A percentile compares a stretch with the other conserved stretches of the same genome.
Evolutionary conservation across 2,888 invertebrate genomes (phyloP).

Genomic region (Pterostichus niger): DNA sequence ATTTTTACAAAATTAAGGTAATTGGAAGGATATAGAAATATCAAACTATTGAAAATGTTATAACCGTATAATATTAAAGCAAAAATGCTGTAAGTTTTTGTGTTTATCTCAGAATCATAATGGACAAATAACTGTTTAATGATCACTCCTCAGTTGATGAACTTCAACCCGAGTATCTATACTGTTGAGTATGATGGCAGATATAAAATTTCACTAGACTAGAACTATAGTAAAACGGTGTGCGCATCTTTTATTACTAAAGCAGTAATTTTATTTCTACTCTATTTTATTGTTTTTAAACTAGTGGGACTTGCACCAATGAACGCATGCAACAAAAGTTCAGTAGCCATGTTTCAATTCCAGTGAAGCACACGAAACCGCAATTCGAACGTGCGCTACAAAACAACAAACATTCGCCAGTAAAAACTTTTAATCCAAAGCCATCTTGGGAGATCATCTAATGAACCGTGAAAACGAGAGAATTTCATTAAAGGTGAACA

Average conservation of each 20-base stretch:
- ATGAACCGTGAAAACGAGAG: slow-evolving; percentile 61
- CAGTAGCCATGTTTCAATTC: slow-evolving; percentile 26
- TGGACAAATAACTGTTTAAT: too few relatives aligned
- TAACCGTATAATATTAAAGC: too few relatives aligned
- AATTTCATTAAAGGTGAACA: slow-evolving; percentile 62
- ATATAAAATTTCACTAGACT: too few relatives aligned
- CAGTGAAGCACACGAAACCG: slow-evolving; percentile 41
- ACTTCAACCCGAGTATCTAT: too few relatives aligned
- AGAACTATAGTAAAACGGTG: too few relatives aligned
- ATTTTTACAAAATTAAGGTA: too few relatives aligned
- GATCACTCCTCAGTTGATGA: too few relatives aligned
- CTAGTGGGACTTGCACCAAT: slow-evolving; percentile 10
- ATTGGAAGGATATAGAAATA: too few relatives aligned
- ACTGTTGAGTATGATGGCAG: too few relatives aligned
- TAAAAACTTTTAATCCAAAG: slow-evolving; percentile 57
- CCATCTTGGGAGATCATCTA: slow-evolving; percentile 56
- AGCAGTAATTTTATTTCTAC: neutral
- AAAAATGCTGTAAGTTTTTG: too few relatives aligned
- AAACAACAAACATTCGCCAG: slow-evolving; percentile 23
- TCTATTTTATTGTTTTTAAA: slow-evolving; percentile 2
- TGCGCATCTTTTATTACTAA: neutral
- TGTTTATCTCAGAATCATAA: too few relatives aligned
- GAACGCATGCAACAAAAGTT: slow-evolving; percentile 24
- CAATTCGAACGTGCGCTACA: slow-evolving; percentile 17
- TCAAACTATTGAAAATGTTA: too few relatives aligned